Base-by-base conservation (phyloP, 2,888 invertebrate genomes). In the Drosophila vallismaia region DNA sequence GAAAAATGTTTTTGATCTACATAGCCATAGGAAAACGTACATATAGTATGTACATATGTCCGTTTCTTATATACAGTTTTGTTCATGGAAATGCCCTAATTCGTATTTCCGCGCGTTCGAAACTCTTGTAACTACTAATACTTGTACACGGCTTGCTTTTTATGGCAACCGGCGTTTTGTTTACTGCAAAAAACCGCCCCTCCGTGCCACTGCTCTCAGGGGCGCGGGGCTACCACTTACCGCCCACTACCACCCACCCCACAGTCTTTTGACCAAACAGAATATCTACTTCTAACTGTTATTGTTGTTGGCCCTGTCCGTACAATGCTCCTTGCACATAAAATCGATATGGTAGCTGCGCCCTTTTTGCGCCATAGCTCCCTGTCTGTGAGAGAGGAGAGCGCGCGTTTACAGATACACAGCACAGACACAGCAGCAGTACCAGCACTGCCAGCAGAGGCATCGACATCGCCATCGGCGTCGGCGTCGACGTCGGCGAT, bases 371-470 rank as follows among this genome's bases (percentile, higher is more conserved):
- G 46, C 33, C 46, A 38, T 66, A 14, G 44, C 33, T 57, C 38
- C 48, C 49, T 62, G 60, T 38, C 51, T 33, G 52, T 5, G 54
- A 59, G 38, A 53, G 29, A 36, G 40, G 29, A 10, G 14, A 42
- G 29, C 70, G 64, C 60, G 58, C 62, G 42, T 70, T 71, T 79
- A 78, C 80, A 87, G 82, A 82, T 87, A 87, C 82, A 82, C 86
- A 82, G 63, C 77, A 72, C 72, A 68, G 38, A 14, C 48, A n/a
- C 45, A 24, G 52, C 51, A 38, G 45, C 33, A 51, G 40, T 12
- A 40, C 36, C 51, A 44, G 52, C 54, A 46, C 19, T 19, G 19
- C 19, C 19, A 19, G 44, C 31, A 56, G 38, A 8, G 45, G 26
- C 70, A 74, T 29, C 9, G 53, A 10, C 45, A 36, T 46, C 49